Evolutionary conservation across 2,113 vertebrate genomes (phyloP).

Genomic region (Pagrus major): DNA sequence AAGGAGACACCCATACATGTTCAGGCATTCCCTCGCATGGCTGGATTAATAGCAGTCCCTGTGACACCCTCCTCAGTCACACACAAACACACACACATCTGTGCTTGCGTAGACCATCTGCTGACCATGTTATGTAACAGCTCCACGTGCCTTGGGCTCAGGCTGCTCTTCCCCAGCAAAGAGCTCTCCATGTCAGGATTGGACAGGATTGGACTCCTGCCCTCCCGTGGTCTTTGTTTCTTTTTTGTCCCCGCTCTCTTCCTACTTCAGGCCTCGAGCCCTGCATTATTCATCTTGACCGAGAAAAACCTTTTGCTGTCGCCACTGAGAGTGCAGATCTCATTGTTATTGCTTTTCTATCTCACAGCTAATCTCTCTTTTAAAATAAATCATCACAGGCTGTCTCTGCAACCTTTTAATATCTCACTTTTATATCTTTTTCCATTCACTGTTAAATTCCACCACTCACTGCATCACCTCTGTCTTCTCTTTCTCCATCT

Average conservation of each 20-base stretch:
- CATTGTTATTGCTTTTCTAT: slow-evolving; percentile 22
- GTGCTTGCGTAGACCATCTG: slow-evolving; percentile 77
- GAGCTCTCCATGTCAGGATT: slow-evolving; percentile 51
- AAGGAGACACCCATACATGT: slow-evolving; percentile 41
- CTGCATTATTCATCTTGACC: slow-evolving; percentile 64
- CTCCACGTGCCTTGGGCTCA: slow-evolving; percentile 73
- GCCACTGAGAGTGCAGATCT: slow-evolving; percentile 12
- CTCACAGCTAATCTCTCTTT: slow-evolving; percentile 27
- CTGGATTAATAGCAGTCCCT: slow-evolving; percentile 56
- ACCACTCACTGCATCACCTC: not conserved
- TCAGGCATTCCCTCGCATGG: slow-evolving; percentile 56
- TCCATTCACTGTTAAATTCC: slow-evolving; percentile 38
- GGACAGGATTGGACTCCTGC: slow-evolving; percentile 16
- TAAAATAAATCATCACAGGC: slow-evolving; percentile 20
- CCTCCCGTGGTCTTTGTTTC: not conserved
- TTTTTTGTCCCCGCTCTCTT: slow-evolving; percentile 23
- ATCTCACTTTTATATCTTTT: not conserved
- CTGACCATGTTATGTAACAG: slow-evolving; percentile 77
- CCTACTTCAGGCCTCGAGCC: slow-evolving; percentile 42
- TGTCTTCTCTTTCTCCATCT: not conserved
- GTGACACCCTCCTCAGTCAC: slow-evolving; percentile 43
- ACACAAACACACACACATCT: slow-evolving; percentile 52
- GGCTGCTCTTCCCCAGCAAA: slow-evolving; percentile 68
- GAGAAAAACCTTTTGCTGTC: slow-evolving; percentile 59
- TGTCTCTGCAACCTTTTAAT: slow-evolving; percentile 10